Conservation (phyloP, 2,113 vertebrate species). For the Cottus gobio region DNA sequence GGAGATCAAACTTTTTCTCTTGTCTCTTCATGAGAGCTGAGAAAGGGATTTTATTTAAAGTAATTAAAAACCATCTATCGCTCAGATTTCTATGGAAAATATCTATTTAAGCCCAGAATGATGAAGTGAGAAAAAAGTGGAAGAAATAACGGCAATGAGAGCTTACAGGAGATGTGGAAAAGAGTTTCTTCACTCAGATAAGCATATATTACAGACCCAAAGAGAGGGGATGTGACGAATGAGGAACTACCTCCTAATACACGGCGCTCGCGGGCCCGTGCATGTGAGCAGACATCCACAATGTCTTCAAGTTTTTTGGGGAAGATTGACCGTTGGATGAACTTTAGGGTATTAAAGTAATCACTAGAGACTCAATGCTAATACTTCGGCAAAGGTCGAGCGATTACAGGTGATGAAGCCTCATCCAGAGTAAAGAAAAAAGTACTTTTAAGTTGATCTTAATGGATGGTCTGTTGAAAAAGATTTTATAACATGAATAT, state of each 20-base stretch:
- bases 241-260: not conserved
- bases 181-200: slow-evolving; percentile 23
- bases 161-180: slow-evolving; percentile 1
- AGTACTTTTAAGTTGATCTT: not conserved
- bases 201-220: slow-evolving; percentile 11
- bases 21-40: not conserved
- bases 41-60: slow-evolving; percentile 14
- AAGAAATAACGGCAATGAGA: slow-evolving; percentile 3
- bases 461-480: not conserved
- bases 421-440: slow-evolving; percentile 3
- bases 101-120: slow-evolving; percentile 20
- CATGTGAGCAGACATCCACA: not conserved
- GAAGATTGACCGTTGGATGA: not conserved
- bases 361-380: slow-evolving; percentile 23
- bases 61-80: slow-evolving; percentile 27
- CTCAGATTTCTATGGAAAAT: slow-evolving; percentile 29
- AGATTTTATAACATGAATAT: not conserved
- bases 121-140: too few relatives aligned
- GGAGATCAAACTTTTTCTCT: too few relatives aligned
- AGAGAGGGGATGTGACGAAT: not conserved
- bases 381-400: not conserved
- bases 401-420: slow-evolving; percentile 1
- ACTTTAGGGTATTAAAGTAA: slow-evolving; percentile 17
- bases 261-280: not conserved
- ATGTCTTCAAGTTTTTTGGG: slow-evolving; percentile 3